Evolutionary conservation across 2,888 invertebrate species (phyloP), one percentile per base, ranked within the genome.

Genomic region (Lamellibrachia columna): DNA sequence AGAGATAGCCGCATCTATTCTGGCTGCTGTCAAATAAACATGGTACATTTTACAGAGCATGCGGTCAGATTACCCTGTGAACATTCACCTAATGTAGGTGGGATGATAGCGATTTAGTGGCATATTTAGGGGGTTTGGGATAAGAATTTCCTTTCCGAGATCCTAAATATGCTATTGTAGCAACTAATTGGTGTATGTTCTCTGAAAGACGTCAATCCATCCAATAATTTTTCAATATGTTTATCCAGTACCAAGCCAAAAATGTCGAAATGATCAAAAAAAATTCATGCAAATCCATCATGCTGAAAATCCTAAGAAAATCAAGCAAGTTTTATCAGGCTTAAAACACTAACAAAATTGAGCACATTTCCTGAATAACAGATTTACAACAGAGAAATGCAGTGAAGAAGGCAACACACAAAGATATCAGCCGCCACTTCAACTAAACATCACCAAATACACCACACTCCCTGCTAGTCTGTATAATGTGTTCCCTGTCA

Each of bases 381-480:
- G 22, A 75, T 75, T 75, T 75, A 75, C 75, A 75, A 75, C 75
- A 75, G 22, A 75, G 15, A 75, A 75, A 22, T 75, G 75, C 75
- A 75, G n/a, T 75, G 75, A 22, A 11, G 22, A 75, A 75, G 15
- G 75, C 75, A 75, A n/a, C 75, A 75, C 75, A 75, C 75, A 75
- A 15, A 75, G 22, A 75, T 22, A 75, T 75, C 55, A 55, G n/a
- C 75, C 15, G 22, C 15, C 22, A 55, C 40, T 75, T 4, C 75
- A 75, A 75, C 75, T 75, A 75, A 75, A 75, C 75, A 75, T 75
- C 75, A 75, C 15, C 75, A 22, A 75, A 75, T 75, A n/a, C 75
- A 22, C 75, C n/a, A 75, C 75, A 75, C 75, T 75, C n/a, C 75
- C 22, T 75, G n/a, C 22, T n/a, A 75, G 75, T 6, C 75, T 75